These are phyloP conservation scores for Psephotus haematonotus DNA, from an alignment of 2,113 vertebrate genomes.

Conservation along the genomic window DNA sequence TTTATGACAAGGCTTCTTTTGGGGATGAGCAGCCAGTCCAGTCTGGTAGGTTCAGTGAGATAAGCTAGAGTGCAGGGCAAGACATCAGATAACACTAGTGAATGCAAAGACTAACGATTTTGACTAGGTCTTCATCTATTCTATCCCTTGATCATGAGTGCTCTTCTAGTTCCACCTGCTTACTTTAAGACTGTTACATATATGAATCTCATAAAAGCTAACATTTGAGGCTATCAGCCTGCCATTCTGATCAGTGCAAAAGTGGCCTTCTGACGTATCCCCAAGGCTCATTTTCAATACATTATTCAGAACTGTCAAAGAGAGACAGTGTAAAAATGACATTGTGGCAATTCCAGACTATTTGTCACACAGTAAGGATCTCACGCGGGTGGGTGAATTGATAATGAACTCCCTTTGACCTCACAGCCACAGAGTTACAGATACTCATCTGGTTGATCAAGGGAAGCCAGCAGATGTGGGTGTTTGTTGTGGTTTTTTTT, in stretches of 20 bases:
- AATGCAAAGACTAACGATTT: not conserved
- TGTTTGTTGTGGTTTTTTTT: fast-evolving
- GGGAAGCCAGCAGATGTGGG: not conserved
- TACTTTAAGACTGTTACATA: not conserved
- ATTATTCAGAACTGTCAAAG: not conserved
- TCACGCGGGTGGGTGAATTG: not conserved
- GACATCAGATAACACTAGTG: not conserved
- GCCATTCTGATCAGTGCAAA: not conserved
- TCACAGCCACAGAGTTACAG: not conserved
- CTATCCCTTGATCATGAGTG: not conserved
- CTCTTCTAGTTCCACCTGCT: not conserved
- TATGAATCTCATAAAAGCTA: not conserved
- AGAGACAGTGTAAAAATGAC: not conserved
- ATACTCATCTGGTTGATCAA: not conserved
- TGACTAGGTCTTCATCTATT: not conserved
- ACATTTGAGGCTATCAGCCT: not conserved
- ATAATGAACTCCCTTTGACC: not conserved
- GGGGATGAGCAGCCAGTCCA: not conserved
- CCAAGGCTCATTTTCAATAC: not conserved
- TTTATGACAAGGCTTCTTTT: not conserved
- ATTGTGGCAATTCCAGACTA: not conserved
- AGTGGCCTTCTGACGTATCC: fast-evolving
- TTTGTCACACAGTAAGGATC: not conserved
- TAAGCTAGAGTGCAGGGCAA: not conserved
- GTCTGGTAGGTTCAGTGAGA: not conserved